These are phyloP conservation scores for Phlogophora meticulosa DNA, from an alignment of 2,888 invertebrate species.

Conservation along the genomic window DNA sequence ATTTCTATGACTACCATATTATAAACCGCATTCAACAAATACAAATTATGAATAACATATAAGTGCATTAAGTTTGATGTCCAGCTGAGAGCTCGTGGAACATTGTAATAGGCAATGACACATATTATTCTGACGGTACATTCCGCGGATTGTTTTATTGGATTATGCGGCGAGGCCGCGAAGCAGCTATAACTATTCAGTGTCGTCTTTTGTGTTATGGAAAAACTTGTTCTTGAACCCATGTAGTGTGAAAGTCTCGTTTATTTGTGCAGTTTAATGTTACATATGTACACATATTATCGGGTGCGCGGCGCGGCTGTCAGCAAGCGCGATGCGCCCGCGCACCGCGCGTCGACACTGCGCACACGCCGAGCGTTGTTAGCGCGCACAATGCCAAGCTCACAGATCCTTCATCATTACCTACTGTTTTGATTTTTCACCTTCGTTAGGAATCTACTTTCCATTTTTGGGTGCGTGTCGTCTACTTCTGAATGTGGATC, in stretches of 20 bases:
- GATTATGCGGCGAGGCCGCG: constrained; percentile 90
- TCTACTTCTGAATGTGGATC: background rate
- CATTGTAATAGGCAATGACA: constrained; percentile 64
- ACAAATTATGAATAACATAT: constrained; percentile 11
- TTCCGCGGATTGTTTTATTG: constrained; percentile 91
- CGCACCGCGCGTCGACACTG: constrained; percentile 66
- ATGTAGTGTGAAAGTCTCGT: constrained; percentile 91
- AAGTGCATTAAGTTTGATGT: constrained; percentile 31
- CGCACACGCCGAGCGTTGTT: constrained; percentile 77
- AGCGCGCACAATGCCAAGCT: constrained; percentile 81
- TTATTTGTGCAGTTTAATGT: constrained; percentile 91
- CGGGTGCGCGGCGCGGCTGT: constrained; percentile 85
- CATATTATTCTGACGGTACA: constrained; percentile 84
- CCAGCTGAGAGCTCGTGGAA: constrained; percentile 42
- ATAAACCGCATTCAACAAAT: background rate
- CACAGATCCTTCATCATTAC: constrained; percentile 76
- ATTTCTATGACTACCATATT: constrained; percentile 3
- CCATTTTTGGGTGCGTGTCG: constrained; percentile 14
- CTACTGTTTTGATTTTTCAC: constrained; percentile 71
- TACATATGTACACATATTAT: constrained; percentile 92
- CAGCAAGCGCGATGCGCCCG: constrained; percentile 73
- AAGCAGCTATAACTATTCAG: constrained; percentile 91
- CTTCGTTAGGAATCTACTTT: constrained; percentile 35
- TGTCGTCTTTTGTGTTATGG: constrained; percentile 91
- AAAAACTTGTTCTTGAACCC: constrained; percentile 91